phyloP scores from a whole-genome alignment of 2,113 vertebrate species.

The Meles meles region DNA sequence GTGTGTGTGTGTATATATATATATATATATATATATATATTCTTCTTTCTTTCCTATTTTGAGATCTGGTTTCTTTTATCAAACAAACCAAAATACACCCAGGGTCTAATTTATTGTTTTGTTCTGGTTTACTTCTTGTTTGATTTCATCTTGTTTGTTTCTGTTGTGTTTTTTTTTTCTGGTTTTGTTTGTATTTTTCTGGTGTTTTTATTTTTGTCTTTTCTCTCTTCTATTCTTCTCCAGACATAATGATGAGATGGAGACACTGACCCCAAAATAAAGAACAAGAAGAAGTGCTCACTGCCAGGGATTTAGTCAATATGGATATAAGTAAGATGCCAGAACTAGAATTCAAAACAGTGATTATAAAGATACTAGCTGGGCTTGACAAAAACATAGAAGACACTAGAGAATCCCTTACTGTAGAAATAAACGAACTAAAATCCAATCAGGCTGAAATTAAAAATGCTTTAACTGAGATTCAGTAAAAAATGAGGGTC shows the following conservation, averaged over 20 bases:
- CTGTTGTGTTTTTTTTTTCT: background rate
- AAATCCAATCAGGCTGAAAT: background rate
- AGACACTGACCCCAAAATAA: background rate
- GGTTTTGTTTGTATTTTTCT: background rate
- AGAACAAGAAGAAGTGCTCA: background rate
- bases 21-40: background rate
- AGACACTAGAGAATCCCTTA: background rate
- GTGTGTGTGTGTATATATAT: no score
- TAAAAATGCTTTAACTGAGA: background rate
- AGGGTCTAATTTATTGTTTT: background rate
- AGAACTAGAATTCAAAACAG: background rate
- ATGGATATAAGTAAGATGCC: background rate
- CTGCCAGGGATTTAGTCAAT: background rate
- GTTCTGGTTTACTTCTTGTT: background rate
- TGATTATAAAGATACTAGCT: background rate
- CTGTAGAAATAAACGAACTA: background rate
- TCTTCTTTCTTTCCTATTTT: background rate
- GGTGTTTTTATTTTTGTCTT: background rate
- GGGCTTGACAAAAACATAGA: background rate
- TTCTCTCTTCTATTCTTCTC: background rate
- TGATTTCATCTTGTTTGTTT: background rate
- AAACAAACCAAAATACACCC: background rate
- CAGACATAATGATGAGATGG: background rate
- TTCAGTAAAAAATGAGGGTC: background rate
- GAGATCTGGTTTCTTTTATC: background rate